phyloP scores from a whole-genome alignment of 2,113 vertebrate genomes.

The Dryoscopus gambensis region DNA sequence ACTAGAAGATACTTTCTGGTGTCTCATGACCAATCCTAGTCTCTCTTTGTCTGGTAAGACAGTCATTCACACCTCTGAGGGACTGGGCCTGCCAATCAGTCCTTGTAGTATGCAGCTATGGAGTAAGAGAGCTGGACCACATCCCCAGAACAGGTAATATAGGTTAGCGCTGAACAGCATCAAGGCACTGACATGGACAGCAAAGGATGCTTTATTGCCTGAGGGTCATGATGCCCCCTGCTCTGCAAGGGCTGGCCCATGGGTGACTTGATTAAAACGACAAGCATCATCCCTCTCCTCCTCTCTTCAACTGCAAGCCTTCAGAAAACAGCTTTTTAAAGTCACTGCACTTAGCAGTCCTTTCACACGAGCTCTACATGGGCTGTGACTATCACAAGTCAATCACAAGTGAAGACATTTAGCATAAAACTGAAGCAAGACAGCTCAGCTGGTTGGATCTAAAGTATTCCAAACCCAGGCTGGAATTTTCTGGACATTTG shows the following conservation, averaged over 20 bases:
- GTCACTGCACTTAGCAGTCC: neutral
- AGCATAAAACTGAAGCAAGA: neutral
- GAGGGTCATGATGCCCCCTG: neutral
- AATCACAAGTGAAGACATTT: neutral
- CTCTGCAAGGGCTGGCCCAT: neutral
- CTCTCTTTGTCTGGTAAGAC: neutral
- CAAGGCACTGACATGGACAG: neutral
- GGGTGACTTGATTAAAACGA: neutral
- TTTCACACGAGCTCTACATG: neutral
- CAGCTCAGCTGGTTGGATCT: neutral
- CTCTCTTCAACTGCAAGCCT: neutral
- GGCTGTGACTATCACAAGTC: neutral
- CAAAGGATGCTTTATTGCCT: neutral
- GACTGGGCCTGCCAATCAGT: neutral
- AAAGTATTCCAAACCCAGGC: neutral
- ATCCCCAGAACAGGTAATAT: no score
- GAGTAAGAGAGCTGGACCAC: neutral
- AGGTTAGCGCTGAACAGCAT: neutral
- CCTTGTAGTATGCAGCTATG: rapidly evolving
- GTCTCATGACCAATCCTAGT: neutral
- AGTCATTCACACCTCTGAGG: neutral
- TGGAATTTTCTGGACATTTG: neutral
- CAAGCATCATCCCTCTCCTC: neutral
- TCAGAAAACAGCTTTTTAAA: neutral
- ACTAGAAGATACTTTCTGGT: neutral